Evolutionary conservation across 2,113 vertebrate genomes (phyloP), one percentile per base, ranked within the genome.

Genomic region (Onychostruthus taczanowskii): DNA sequence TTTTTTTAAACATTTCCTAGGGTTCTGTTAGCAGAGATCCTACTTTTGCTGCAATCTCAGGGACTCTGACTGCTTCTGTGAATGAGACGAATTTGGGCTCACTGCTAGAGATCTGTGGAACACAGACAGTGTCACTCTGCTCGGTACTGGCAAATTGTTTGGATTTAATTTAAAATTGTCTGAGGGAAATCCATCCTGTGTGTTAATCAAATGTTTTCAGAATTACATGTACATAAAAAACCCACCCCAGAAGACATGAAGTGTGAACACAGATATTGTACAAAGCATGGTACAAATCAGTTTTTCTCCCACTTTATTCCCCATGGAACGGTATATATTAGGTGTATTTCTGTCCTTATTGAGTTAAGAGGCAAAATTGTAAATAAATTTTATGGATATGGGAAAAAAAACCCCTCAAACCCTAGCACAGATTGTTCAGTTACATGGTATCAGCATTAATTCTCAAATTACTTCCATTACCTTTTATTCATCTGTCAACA

Each of bases 381-480:
- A 79, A 21, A 61, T 22, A 79, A 21, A 61, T 41, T 5, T 56
- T 76, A 31, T 0, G 1, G 15, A 31, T 35, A 62, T 8, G 7
- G 7, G 3, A 22, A 46, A 61, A 53, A 55, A 24, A 2, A 0
- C 0, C 8, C 8, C 10, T 39, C 46, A 50, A 63, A 50, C 3
- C 5, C 3, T 26, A 49, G 61, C 1, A 10, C 7, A 84, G 52
- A 13, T 16, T 85, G 19, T 79, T 83, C 24, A 55, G 10, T 79
- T 24, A 26, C 11, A 27, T 0, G 0, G 13, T 35, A 17, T 39
- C 22, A 53, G 5, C 2, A 19, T 52, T 87, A 79, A 35, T 41
- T 81, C 41, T 73, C 33, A 64, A 75, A 53, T 68, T 76, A 52
- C 37, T 73, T 72, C 35, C 4, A 7, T 44, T 91, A 1, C 7